These are phyloP conservation scores for Macropus fuliginosus DNA, from an alignment of 2,797 vertebrate species.

Conservation along the genomic window DNA sequence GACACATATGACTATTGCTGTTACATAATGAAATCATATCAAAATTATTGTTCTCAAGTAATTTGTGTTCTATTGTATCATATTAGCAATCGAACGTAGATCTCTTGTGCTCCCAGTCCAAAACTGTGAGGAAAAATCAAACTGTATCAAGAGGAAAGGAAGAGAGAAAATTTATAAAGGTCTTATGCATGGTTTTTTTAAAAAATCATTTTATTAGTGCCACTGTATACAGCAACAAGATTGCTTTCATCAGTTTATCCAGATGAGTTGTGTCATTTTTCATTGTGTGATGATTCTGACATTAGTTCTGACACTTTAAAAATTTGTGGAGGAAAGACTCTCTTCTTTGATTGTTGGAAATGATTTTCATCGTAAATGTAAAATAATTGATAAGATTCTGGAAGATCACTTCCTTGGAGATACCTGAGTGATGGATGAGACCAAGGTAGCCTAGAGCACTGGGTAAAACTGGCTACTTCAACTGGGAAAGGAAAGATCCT, in stretches of 20 bases:
- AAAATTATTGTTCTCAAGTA: neutral
- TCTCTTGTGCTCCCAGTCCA: neutral
- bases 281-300: neutral
- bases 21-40: neutral
- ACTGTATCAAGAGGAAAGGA: neutral
- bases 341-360: neutral
- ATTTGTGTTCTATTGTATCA: neutral
- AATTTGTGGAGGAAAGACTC: neutral
- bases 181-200: neutral
- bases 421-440: neutral
- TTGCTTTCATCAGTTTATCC: neutral
- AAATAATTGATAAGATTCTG: neutral
- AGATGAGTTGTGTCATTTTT: neutral
- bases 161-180: no score
- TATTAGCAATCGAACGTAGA: neutral
- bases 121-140: neutral
- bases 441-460: neutral
- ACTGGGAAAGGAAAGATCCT: neutral
- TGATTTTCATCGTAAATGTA: neutral
- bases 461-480: neutral
- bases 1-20: neutral
- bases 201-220: neutral
- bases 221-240: neutral
- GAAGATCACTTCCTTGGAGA: neutral
- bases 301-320: neutral